Evolutionary conservation across 2,797 vertebrate species (phyloP), one percentile per base, ranked within the genome.

Genomic region (Argentina silus): DNA sequence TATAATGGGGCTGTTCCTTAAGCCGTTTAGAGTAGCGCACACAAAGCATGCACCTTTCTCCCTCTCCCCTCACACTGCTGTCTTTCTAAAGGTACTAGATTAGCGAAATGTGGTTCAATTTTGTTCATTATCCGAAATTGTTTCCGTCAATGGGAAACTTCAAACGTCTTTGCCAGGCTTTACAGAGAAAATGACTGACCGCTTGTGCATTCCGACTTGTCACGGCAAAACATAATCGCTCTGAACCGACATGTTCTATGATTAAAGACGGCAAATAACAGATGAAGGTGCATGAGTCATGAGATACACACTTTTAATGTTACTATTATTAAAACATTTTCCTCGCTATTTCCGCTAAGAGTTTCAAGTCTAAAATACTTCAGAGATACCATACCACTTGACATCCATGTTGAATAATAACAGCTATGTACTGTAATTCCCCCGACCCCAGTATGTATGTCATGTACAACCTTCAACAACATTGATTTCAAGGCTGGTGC

Each of bases 1-100:
- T 80, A 84, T 86, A 85, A 87, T 83, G 76, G 84, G 79, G 71
- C 78, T 83, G 77, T 85, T 85, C 79, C 77, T 88, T 87, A 82
- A 90, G 82, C 81, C 78, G 84, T 83, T 86, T 83, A 70, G 77
- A 83, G 71, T n/a, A 23, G 77, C 82, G 79, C 56, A 60, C 76
- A 74, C 53, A 72, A 81, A 61, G 65, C 70, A 47, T 74, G 63
- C 72, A 64, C 77, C 74, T 64, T 69, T 75, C 72, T 73, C 76
- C 64, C 2, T 6, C 73, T 36, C 27, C 27, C 4, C 27, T 2
- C 27, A 36, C 27, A 36, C 27, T n/a, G 5, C 47, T 73, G 60
- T 74, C 72, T 74, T 70, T 69, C 43, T 63, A 80, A 72, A 72
- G 72, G 27, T 75, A 70, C 81, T 78, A 77, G 75, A 88, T 89